Evolutionary conservation across 1,140 invertebrate species (phyloP).

Genomic region (Polypedilum pembai): DNA sequence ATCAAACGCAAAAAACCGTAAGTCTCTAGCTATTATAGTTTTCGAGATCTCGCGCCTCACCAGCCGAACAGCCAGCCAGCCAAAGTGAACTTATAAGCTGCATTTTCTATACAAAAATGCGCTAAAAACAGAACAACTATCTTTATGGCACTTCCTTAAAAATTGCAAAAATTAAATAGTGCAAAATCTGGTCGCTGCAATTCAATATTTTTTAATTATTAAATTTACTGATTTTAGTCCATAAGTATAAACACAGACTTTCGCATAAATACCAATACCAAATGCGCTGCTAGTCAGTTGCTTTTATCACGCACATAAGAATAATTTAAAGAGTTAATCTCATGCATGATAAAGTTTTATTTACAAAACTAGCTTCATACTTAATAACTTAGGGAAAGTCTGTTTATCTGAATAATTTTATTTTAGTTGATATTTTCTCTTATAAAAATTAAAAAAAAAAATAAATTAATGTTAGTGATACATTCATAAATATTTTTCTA

Average conservation of each 20-base stretch:
- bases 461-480: not conserved
- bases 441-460: not conserved
- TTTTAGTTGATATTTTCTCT: too few species aligned
- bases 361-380: not conserved
- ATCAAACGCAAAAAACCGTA: too few species aligned
- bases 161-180: not conserved
- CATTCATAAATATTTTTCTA: not conserved
- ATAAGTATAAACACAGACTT: not conserved
- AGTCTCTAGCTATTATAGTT: too few species aligned
- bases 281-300: conserved; percentile 15
- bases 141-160: not conserved
- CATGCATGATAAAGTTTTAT: not conserved
- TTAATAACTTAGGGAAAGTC: not conserved
- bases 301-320: conserved; percentile 1
- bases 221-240: not conserved
- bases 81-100: too few species aligned
- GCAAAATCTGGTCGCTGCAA: conserved; percentile 4
- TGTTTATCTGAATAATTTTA: too few species aligned
- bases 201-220: not conserved
- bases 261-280: not conserved
- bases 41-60: too few species aligned
- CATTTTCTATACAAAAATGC: too few species aligned
- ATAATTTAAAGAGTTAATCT: not conserved
- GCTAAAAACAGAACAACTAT: too few species aligned
- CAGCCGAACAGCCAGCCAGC: too few species aligned